phyloP scores from a whole-genome alignment of 2,797 vertebrate species.

The Lithobates sylvaticus region DNA sequence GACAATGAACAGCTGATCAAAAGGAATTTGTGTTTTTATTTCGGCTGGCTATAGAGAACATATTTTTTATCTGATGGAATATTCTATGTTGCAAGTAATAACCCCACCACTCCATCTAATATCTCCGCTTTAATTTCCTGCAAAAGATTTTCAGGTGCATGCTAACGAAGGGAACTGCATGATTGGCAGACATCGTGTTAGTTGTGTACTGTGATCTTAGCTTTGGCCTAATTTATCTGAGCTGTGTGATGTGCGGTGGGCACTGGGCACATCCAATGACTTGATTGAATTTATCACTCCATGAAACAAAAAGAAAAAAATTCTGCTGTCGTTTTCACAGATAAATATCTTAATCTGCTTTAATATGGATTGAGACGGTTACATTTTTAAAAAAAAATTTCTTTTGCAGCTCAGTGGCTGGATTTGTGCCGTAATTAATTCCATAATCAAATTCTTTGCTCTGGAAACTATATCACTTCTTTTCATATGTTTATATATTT shows the following conservation, averaged over 20 bases:
- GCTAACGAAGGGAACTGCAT: background rate
- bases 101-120: background rate
- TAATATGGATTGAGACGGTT: conserved; percentile 40
- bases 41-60: background rate
- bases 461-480: background rate
- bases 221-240: background rate
- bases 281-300: conserved; percentile 43
- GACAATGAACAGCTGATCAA: background rate
- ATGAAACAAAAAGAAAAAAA: conserved; percentile 42
- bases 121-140: conserved; percentile 50
- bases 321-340: conserved; percentile 34
- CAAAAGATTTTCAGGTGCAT: background rate
- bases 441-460: conserved; percentile 34
- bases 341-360: conserved; percentile 54
- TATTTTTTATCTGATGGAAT: conserved; percentile 32
- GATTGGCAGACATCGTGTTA: conserved; percentile 51
- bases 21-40: background rate
- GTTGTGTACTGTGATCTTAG: conserved; percentile 5
- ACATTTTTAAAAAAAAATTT: too few relatives aligned
- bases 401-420: conserved; percentile 11
- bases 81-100: conserved; percentile 4
- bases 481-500: background rate
- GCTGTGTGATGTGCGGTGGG: background rate
- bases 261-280: conserved; percentile 22
- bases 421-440: conserved; percentile 47